Base-by-base conservation (phyloP, 2,113 vertebrate genomes). In the Sinocyclocheilus anophthalmus region DNA sequence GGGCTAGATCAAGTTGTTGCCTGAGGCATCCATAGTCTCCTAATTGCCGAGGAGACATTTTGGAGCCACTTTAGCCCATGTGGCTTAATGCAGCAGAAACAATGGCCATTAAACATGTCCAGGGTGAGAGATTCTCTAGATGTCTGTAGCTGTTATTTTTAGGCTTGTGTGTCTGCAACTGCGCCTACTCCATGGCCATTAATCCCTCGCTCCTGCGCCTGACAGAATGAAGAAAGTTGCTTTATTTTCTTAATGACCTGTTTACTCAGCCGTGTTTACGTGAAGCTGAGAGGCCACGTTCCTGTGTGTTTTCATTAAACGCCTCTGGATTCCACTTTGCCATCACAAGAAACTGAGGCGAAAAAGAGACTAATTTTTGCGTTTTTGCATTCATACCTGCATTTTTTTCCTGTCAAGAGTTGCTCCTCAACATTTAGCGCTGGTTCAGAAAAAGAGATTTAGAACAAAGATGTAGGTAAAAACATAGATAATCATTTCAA, bases 191-290 rank as follows among this genome's bases (percentile, higher is more conserved):
- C 67, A 59, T 39, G 80, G 72, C 84, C 45, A 83, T 88, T 85
- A 88, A 85, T 85, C 84, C 79, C 73, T 26, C 24, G 37, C 81
- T 59, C 81, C 76, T 33, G 33, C 37, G n/a, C 14, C 75, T 84
- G 86, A 80, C 55, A 84, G 53, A 79, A 75, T 61, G 76, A 84
- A 83, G 65, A 79, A 87, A 87, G 67, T 70, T 63, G 77, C 81
- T 81, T 89, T 78, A 81, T 72, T 70, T 75, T 83, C 65, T 61
- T 86, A 84, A 88, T 86, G 84, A 86, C 86, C 76, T 87, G 84
- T 86, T 87, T 87, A 87, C 59, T 76, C 16, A 55, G 70, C 67
- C 4, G 26, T 81, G 78, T 86, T 24, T 86, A 81, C 5, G 42
- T 22, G 37, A 18, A 82, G 22, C 76, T 39, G 72, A 84, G 78